Evolutionary conservation across 1,140 invertebrate species (phyloP).

Genomic region (Heliconius hewitsoni): DNA sequence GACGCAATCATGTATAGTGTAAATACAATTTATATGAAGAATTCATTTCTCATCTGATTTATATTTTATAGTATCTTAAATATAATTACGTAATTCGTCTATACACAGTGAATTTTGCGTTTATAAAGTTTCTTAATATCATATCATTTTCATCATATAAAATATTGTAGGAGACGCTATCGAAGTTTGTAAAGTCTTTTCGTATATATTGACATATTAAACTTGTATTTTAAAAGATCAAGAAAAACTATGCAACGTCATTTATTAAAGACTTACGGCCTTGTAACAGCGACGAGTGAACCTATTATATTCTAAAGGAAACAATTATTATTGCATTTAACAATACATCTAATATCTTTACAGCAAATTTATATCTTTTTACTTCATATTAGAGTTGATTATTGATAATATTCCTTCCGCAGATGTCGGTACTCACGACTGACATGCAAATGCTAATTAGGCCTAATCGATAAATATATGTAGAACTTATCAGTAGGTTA

Average conservation of each 20-base stretch:
- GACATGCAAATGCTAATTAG: slow-evolving; percentile 14
- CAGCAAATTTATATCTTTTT: not conserved
- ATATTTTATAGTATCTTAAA: too few relatives aligned
- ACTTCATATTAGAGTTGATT: not conserved
- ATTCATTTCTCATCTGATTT: not conserved
- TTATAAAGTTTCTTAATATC: too few relatives aligned
- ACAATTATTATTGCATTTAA: slow-evolving; percentile 13
- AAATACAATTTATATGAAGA: not conserved
- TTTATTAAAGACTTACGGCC: not conserved
- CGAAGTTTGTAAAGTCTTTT: too few relatives aligned
- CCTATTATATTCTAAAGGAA: slow-evolving; percentile 20
- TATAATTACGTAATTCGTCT: too few relatives aligned
- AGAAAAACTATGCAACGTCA: not conserved
- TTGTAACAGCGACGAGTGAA: not conserved
- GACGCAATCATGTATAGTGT: not conserved
- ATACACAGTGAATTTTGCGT: too few relatives aligned
- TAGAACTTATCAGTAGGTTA: not conserved
- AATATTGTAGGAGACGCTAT: too few relatives aligned
- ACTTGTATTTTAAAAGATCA: too few relatives aligned
- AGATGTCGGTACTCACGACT: slow-evolving; percentile 17
- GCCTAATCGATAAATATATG: slow-evolving; percentile 25
- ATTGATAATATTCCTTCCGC: not conserved
- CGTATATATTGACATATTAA: too few relatives aligned
- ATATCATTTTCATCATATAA: too few relatives aligned
- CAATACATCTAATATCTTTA: not conserved